Conservation (phyloP, 2,797 vertebrate species). For the Morelia viridis region DNA sequence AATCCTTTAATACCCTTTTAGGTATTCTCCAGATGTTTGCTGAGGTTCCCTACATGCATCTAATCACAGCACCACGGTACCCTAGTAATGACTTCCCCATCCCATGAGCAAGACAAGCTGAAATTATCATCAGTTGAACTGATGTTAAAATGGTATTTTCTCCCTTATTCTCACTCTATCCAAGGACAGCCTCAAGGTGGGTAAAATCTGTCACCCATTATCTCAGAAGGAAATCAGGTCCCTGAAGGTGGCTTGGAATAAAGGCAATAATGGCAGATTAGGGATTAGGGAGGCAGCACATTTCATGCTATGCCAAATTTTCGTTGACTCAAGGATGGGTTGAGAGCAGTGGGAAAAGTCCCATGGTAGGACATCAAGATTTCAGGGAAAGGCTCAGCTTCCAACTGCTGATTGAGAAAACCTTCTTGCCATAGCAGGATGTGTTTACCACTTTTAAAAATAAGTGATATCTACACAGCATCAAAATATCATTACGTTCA, state of each 20-base stretch:
- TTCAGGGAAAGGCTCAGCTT: not conserved
- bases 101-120: not conserved
- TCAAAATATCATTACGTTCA: not conserved
- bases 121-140: not conserved
- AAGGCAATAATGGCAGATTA: not conserved
- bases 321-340: not conserved
- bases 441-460: not conserved
- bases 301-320: not conserved
- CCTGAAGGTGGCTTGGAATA: not conserved
- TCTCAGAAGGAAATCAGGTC: not conserved
- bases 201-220: not conserved
- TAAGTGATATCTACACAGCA: not conserved
- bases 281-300: not conserved
- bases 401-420: not conserved
- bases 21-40: not conserved
- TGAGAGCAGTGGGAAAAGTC: not conserved
- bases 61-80: not conserved
- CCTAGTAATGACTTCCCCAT: not conserved
- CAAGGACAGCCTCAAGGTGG: not conserved
- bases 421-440: not conserved
- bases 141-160: not conserved
- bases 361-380: not conserved
- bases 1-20: not conserved
- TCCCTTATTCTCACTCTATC: not conserved
- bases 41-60: not conserved